phyloP scores from a whole-genome alignment of 2,888 invertebrate species.

The Lysandra bellargus region DNA sequence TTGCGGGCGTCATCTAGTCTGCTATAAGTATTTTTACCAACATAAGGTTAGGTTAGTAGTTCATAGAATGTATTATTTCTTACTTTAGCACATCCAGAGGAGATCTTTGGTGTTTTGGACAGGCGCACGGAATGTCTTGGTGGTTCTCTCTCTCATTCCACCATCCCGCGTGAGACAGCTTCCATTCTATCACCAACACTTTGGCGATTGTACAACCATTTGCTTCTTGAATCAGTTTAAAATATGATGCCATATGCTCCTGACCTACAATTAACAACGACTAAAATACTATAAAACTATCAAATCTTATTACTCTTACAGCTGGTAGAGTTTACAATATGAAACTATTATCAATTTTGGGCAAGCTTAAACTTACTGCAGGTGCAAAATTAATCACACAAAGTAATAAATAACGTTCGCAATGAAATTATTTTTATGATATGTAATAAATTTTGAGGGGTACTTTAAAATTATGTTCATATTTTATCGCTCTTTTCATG shows the following conservation, averaged over 20 bases:
- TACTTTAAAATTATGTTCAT: not conserved
- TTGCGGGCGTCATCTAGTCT: too few relatives aligned
- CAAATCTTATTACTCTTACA: too few relatives aligned
- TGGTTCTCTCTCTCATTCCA: constrained; percentile 61
- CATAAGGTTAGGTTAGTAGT: too few relatives aligned
- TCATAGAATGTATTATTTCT: not conserved
- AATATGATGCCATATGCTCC: constrained; percentile 71
- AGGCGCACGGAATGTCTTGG: constrained; percentile 59
- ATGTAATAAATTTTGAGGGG: not conserved
- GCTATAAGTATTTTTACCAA: too few relatives aligned
- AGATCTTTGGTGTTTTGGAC: constrained; percentile 60
- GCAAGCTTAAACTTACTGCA: not conserved
- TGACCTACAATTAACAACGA: constrained; percentile 60
- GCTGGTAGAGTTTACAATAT: too few relatives aligned
- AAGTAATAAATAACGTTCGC: not conserved
- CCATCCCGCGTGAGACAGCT: constrained; percentile 64
- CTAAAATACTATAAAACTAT: not conserved
- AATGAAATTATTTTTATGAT: not conserved
- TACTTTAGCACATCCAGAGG: constrained; percentile 67
- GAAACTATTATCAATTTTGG: not conserved
- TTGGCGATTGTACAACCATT: constrained; percentile 58
- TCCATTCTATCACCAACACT: constrained; percentile 74
- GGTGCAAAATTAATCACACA: not conserved
- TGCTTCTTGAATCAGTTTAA: constrained; percentile 61
- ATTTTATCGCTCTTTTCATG: not conserved